Evolutionary conservation across 2,113 vertebrate genomes (phyloP).

Genomic region (Apodemus speciosus): DNA sequence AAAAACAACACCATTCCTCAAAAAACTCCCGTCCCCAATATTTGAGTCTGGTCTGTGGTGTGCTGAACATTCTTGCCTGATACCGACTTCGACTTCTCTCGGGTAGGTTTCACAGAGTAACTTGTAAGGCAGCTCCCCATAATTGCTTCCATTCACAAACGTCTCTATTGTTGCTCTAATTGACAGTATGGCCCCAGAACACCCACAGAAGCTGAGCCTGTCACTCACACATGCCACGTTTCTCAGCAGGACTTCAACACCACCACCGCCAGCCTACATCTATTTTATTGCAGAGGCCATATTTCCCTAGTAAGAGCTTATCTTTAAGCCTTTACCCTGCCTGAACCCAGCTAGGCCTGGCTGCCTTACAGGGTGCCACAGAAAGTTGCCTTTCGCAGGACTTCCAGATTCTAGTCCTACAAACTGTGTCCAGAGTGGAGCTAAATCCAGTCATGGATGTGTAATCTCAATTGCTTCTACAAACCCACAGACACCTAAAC

Average conservation of each 20-base stretch:
- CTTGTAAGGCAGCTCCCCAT: background rate
- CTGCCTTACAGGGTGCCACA: background rate
- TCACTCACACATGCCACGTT: background rate
- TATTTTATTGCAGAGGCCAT: background rate
- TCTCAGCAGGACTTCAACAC: background rate
- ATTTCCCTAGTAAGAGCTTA: background rate
- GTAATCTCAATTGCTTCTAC: background rate
- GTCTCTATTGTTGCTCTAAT: background rate
- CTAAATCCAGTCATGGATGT: fast-evolving
- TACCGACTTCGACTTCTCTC: background rate
- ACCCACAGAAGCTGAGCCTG: background rate
- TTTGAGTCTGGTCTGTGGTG: background rate
- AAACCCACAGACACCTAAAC: background rate
- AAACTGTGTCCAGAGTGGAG: fast-evolving
- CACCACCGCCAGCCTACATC: background rate
- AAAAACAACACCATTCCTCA: background rate
- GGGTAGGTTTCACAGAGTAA: background rate
- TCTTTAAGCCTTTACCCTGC: fast-evolving
- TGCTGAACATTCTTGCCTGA: background rate
- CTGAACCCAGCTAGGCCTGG: background rate
- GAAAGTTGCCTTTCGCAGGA: background rate
- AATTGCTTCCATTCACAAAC: background rate
- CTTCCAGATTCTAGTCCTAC: background rate
- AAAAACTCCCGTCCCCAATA: too few relatives aligned
- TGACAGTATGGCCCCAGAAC: background rate